Evolutionary conservation across 2,797 vertebrate species (phyloP).

Genomic region (Mionectes olivaceus): DNA sequence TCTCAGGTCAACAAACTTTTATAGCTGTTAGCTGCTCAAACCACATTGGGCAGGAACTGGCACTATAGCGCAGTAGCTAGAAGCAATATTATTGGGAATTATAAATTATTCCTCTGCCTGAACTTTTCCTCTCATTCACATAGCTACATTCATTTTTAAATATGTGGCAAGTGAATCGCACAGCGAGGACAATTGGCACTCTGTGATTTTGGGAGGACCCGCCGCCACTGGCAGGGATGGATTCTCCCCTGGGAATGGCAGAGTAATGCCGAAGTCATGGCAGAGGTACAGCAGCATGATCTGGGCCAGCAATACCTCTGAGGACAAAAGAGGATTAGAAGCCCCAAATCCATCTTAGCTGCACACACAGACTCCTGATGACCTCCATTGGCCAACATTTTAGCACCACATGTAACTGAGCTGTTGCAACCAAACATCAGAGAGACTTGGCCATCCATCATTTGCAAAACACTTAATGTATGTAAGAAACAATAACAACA

Average conservation of each 20-base stretch:
- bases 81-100: conserved; percentile 69
- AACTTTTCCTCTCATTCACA: conserved; percentile 68
- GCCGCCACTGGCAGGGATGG: neutral
- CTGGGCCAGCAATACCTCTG: neutral
- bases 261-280: neutral
- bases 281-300: neutral
- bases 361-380: neutral
- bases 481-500: conserved; percentile 40
- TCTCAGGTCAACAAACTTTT: conserved; percentile 83
- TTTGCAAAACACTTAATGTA: neutral
- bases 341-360: neutral
- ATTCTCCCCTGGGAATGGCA: neutral
- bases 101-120: conserved; percentile 66
- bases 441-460: conserved; percentile 26
- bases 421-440: conserved; percentile 40
- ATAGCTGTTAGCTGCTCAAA: conserved; percentile 79
- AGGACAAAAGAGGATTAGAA: conserved; percentile 1
- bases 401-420: neutral
- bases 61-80: conserved; percentile 66
- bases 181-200: conserved; percentile 52
- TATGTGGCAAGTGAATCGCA: conserved; percentile 44
- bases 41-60: conserved; percentile 76
- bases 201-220: conserved; percentile 46
- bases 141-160: conserved; percentile 67
- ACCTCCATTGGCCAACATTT: conserved; percentile 5